A percentile compares a stretch with the other conserved stretches of the same genome.
phyloP scores from a whole-genome alignment of 2,113 vertebrate genomes.

The Mesocricetus auratus region DNA sequence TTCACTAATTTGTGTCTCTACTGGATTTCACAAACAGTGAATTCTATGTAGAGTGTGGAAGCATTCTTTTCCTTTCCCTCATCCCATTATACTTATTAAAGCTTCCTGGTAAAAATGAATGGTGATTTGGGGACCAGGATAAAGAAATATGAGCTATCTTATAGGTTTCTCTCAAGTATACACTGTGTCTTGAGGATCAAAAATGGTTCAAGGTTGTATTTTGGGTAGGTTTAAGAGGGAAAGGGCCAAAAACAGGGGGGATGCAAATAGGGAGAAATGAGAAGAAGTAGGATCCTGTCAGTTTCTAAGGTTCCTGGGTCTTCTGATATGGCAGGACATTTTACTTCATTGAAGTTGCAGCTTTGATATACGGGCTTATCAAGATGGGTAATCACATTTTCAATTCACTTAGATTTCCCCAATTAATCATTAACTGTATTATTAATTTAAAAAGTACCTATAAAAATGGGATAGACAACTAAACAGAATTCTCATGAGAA shows the following conservation, averaged over 20 bases:
- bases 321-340: not conserved
- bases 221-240: too few relatives aligned
- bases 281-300: not conserved
- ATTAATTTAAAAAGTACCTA: not conserved
- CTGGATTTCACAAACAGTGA: not conserved
- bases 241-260: not conserved
- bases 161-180: not conserved
- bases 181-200: fast-evolving
- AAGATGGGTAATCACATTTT: not conserved
- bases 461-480: not conserved
- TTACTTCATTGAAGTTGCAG: not conserved
- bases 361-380: not conserved
- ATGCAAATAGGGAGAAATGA: not conserved
- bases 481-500: too few relatives aligned
- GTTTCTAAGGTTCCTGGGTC: not conserved
- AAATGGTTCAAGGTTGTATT: not conserved
- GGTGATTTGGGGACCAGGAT: not conserved
- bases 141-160: not conserved
- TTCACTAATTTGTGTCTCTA: not conserved
- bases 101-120: not conserved
- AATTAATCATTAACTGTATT: not conserved
- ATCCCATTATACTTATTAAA: not conserved
- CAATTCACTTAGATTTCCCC: not conserved
- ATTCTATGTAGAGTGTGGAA: too few relatives aligned
- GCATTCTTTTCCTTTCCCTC: not conserved